Conservation (phyloP, 2,888 invertebrate genomes). For the Hirtodrosophila confusa region DNA sequence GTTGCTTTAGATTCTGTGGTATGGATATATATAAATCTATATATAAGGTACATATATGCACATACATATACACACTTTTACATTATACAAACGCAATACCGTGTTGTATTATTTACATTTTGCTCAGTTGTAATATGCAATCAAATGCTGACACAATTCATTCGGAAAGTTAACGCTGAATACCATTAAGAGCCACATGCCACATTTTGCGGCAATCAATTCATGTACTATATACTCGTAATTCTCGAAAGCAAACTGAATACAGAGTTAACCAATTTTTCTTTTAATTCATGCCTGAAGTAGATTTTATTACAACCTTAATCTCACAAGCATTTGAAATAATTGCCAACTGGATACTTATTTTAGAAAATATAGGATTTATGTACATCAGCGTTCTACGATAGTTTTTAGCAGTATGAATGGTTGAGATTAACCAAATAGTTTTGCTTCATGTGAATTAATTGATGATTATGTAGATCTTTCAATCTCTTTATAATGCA, state of each 20-base stretch:
- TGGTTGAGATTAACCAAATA: too few species aligned
- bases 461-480: too few species aligned
- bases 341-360: too few species aligned
- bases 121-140: not conserved
- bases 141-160: not conserved
- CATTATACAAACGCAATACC: too few species aligned
- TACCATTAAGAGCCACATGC: conserved; percentile 21
- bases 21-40: not conserved
- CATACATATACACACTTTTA: not conserved
- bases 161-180: conserved; percentile 7
- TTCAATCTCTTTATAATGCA: not conserved
- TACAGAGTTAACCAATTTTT: not conserved
- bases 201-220: conserved; percentile 23
- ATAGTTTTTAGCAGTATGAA: too few species aligned
- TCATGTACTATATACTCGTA: not conserved
- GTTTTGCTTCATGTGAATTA: too few species aligned
- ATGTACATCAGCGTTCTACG: too few species aligned
- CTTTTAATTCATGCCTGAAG: too few species aligned
- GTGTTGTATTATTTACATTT: not conserved
- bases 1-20: conserved; percentile 31
- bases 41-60: not conserved
- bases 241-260: not conserved
- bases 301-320: too few species aligned
- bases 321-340: too few species aligned
- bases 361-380: too few species aligned